phyloP scores from a whole-genome alignment of 2,797 vertebrate genomes.

The Pipistrellus pygmaeus region DNA sequence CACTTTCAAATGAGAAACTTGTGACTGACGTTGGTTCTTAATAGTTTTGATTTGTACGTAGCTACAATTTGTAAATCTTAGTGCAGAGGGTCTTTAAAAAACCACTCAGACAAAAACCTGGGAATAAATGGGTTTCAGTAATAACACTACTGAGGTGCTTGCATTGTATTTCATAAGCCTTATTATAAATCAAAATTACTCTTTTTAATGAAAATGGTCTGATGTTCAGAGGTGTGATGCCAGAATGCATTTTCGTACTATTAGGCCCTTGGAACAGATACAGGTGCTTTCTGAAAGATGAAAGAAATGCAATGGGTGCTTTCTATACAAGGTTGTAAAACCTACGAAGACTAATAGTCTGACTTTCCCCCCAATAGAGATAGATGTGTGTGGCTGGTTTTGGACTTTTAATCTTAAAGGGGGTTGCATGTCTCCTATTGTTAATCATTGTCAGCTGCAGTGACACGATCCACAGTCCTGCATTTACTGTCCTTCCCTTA shows the following conservation, averaged over 20 bases:
- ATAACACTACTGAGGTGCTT: slow-evolving; percentile 88
- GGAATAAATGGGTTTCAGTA: slow-evolving; percentile 86
- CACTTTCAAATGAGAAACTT: slow-evolving; percentile 81
- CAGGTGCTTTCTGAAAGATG: slow-evolving; percentile 87
- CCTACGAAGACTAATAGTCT: slow-evolving; percentile 86
- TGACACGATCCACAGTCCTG: slow-evolving; percentile 89
- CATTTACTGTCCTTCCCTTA: slow-evolving; percentile 83
- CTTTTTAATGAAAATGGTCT: slow-evolving; percentile 79
- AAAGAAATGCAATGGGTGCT: slow-evolving; percentile 85
- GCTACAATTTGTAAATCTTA: slow-evolving; percentile 80
- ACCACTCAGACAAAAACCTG: slow-evolving; percentile 80
- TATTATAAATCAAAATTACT: slow-evolving; percentile 77
- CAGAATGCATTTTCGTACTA: slow-evolving; percentile 93
- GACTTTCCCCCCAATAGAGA: slow-evolving; percentile 84
- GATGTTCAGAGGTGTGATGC: slow-evolving; percentile 95
- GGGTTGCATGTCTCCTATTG: slow-evolving; percentile 88
- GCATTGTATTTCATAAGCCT: slow-evolving; percentile 97
- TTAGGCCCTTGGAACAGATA: slow-evolving; percentile 87
- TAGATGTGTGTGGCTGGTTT: slow-evolving; percentile 88
- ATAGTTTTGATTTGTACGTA: slow-evolving; percentile 82
- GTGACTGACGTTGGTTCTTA: slow-evolving; percentile 80
- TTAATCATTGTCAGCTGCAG: slow-evolving; percentile 91
- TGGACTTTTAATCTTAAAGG: slow-evolving; percentile 87
- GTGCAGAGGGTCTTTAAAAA: slow-evolving; percentile 81
- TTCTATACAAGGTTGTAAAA: slow-evolving; percentile 84